These are phyloP conservation scores for Parelbella ahira DNA, from an alignment of 2,888 invertebrate species.

Conservation along the genomic window DNA sequence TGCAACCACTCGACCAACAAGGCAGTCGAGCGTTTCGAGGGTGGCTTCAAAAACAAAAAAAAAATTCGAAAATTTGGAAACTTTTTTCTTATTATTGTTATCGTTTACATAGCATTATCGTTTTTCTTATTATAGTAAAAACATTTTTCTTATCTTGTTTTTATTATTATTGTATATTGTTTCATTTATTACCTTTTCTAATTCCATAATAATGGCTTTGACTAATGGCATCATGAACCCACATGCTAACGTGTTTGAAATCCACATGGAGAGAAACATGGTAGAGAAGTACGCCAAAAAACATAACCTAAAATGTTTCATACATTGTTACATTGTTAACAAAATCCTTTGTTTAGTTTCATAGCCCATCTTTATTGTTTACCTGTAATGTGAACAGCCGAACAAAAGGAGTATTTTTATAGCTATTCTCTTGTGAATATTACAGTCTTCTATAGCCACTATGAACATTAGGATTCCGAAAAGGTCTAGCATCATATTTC, in stretches of 20 bases:
- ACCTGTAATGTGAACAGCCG: conserved; percentile 68
- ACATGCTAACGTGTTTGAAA: conserved; percentile 52
- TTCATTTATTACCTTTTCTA: conserved; percentile 55
- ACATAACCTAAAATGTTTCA: conserved; percentile 48
- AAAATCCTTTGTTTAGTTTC: too few species aligned
- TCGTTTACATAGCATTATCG: too few species aligned
- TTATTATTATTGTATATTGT: too few species aligned
- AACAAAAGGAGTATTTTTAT: conserved; percentile 51
- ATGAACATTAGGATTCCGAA: conserved; percentile 52
- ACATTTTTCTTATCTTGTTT: too few species aligned
- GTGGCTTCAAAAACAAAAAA: too few species aligned
- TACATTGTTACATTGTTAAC: neutral
- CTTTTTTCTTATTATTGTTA: too few species aligned
- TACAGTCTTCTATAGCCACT: conserved; percentile 50
- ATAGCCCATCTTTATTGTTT: too few species aligned
- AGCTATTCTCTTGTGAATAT: conserved; percentile 48
- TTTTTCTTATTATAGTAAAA: too few species aligned
- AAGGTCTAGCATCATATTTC: conserved; percentile 50
- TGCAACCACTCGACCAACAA: too few species aligned
- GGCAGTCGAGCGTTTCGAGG: too few species aligned
- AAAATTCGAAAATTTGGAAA: too few species aligned
- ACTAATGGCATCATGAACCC: conserved; percentile 63
- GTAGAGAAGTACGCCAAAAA: conserved; percentile 51
- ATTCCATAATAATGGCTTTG: conserved; percentile 51
- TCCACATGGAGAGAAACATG: conserved; percentile 59